These are phyloP conservation scores for Cactoblastis cactorum DNA, from an alignment of 2,888 invertebrate species.

Conservation along the genomic window DNA sequence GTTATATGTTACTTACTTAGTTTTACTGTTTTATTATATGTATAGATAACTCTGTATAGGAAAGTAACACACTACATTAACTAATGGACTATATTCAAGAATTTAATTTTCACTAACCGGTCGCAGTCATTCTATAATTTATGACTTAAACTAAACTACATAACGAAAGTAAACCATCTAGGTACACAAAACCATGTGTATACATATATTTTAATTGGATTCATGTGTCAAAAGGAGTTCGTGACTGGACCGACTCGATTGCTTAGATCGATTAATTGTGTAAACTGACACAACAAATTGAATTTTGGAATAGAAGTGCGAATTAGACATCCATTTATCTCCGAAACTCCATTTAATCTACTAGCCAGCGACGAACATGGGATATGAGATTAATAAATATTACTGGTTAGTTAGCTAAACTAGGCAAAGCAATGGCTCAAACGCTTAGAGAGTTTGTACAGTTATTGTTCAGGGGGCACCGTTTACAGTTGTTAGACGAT, in stretches of 20 bases:
- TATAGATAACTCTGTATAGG: too few relatives aligned
- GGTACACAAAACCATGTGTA: too few relatives aligned
- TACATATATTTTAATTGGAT: too few relatives aligned
- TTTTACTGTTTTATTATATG: too few relatives aligned
- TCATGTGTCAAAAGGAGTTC: not conserved
- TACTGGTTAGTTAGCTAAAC: not conserved
- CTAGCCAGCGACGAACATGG: not conserved
- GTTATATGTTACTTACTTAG: too few relatives aligned
- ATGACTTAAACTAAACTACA: too few relatives aligned
- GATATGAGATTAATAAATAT: not conserved
- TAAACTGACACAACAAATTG: conserved; percentile 11
- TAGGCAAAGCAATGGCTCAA: not conserved
- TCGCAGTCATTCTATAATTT: too few relatives aligned
- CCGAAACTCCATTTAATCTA: conserved; percentile 16
- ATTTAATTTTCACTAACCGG: too few relatives aligned
- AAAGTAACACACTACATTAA: too few relatives aligned
- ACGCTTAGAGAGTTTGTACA: too few relatives aligned
- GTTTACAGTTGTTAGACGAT: conserved; percentile 17
- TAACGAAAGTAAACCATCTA: too few relatives aligned
- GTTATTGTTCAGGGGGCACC: not conserved
- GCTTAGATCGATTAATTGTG: not conserved
- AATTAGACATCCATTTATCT: conserved; percentile 17
- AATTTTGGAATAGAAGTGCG: conserved; percentile 9
- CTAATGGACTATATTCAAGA: too few relatives aligned
- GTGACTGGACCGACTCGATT: not conserved